Percentiles rank a stretch among this genome's conserved stretches.
phyloP scores from a whole-genome alignment of 2,113 vertebrate species.

The Scatophagus argus region DNA sequence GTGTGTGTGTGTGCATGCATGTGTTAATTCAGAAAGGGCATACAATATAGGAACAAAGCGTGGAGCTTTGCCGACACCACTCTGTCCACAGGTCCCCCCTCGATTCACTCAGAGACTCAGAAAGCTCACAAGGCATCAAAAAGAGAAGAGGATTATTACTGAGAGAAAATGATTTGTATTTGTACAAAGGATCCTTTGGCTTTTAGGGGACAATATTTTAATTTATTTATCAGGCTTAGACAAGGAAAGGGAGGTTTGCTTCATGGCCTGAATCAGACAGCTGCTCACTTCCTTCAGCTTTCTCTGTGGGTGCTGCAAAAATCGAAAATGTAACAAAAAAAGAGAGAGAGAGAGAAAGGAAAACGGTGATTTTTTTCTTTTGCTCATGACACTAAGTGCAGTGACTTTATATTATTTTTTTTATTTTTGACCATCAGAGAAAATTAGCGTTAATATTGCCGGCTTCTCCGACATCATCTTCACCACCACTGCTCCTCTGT shows the following conservation, averaged over 20 bases:
- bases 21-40: slow-evolving; percentile 44
- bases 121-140: slow-evolving; percentile 50
- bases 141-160: slow-evolving; percentile 54
- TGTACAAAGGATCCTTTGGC: slow-evolving; percentile 81
- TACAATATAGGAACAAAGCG: slow-evolving; percentile 45
- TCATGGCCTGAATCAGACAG: slow-evolving; percentile 39
- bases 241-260: slow-evolving; percentile 49
- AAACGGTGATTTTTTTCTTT: slow-evolving; percentile 55
- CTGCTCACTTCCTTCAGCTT: slow-evolving; percentile 45
- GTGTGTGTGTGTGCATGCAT: slow-evolving; percentile 49
- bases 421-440: slow-evolving; percentile 58
- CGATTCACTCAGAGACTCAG: slow-evolving; percentile 22
- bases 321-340: slow-evolving; percentile 19
- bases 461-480: slow-evolving; percentile 43
- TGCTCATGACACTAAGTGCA: slow-evolving; percentile 71
- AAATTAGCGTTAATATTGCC: slow-evolving; percentile 31
- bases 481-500: slow-evolving; percentile 37
- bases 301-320: slow-evolving; percentile 59
- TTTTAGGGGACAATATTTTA: slow-evolving; percentile 77
- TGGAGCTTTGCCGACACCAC: slow-evolving; percentile 8
- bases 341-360: slow-evolving; percentile 28
- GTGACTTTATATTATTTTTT: slow-evolving; percentile 68
- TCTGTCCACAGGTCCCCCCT: slow-evolving; percentile 18
- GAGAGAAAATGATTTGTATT: slow-evolving; percentile 72
- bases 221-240: slow-evolving; percentile 85